These are phyloP conservation scores for Corythaixoides concolor DNA, from an alignment of 2,113 vertebrate species.

Conservation along the genomic window DNA sequence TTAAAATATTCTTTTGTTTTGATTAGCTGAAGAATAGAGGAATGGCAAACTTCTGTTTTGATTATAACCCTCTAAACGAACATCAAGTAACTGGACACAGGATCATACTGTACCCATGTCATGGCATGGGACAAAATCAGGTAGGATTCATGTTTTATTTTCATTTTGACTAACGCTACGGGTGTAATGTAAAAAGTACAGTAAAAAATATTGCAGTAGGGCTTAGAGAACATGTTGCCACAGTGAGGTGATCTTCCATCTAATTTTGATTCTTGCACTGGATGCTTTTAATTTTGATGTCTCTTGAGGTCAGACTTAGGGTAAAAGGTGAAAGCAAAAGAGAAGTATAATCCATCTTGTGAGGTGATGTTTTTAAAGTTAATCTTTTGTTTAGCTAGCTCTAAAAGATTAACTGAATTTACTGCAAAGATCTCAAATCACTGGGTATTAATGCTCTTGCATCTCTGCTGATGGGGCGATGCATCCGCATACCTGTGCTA, in stretches of 20 bases:
- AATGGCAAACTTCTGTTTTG: constrained; percentile 86
- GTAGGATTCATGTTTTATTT: constrained; percentile 68
- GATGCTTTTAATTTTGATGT: background rate
- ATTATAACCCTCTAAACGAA: constrained; percentile 90
- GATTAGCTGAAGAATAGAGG: constrained; percentile 88
- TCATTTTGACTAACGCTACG: background rate
- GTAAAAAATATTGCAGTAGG: background rate
- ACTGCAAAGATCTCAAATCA: background rate
- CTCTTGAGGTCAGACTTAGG: background rate
- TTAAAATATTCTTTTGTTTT: constrained; percentile 30
- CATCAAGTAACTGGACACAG: constrained; percentile 78
- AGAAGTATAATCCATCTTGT: background rate
- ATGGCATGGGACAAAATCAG: constrained; percentile 98
- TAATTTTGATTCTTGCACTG: background rate
- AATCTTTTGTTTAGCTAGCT: background rate
- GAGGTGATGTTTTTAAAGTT: background rate
- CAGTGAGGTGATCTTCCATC: background rate
- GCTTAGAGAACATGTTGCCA: background rate
- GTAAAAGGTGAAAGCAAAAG: background rate
- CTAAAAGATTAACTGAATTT: background rate
- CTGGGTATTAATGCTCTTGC: background rate
- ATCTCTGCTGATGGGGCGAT: rapidly evolving
- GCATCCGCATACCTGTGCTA: rapidly evolving
- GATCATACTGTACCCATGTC: constrained; percentile 89
- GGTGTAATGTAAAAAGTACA: background rate